Percentiles rank a stretch among this genome's conserved stretches.
phyloP scores from a whole-genome alignment of 2,113 vertebrate species.

The Bombycilla garrulus region DNA sequence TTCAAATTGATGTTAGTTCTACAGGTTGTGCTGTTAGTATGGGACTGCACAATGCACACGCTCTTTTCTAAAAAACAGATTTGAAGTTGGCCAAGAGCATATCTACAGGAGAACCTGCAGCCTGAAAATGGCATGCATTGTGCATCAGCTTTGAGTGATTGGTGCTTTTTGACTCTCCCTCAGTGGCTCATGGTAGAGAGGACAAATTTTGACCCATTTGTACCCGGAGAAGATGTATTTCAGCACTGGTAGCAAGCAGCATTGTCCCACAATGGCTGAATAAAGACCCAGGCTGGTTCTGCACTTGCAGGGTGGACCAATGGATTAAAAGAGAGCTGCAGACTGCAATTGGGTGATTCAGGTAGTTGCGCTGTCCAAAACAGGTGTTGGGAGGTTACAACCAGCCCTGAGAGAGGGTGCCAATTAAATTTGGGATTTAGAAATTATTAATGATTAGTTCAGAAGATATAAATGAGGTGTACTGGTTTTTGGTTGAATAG shows the following conservation, averaged over 20 bases:
- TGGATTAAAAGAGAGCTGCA: not conserved
- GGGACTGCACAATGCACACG: accelerated
- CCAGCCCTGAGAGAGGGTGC: no score
- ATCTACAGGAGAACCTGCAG: not conserved
- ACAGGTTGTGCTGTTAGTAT: not conserved
- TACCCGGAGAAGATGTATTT: not conserved
- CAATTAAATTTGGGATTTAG: not conserved
- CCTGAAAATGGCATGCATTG: not conserved
- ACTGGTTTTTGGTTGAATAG: not conserved
- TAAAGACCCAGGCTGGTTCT: not conserved
- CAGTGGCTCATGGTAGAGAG: accelerated
- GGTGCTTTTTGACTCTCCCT: not conserved
- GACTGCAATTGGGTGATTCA: not conserved
- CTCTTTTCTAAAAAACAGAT: not conserved
- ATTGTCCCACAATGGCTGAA: not conserved
- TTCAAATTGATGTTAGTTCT: not conserved
- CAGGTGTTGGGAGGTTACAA: accelerated
- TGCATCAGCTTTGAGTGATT: not conserved
- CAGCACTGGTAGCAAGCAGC: not conserved
- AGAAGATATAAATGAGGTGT: not conserved
- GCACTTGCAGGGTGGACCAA: not conserved
- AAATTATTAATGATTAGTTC: not conserved
- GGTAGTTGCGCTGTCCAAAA: not conserved
- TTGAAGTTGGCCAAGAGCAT: not conserved
- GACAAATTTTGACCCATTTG: not conserved